Conservation (phyloP, 2,797 vertebrate species). For the Moxostoma hubbsi region DNA sequence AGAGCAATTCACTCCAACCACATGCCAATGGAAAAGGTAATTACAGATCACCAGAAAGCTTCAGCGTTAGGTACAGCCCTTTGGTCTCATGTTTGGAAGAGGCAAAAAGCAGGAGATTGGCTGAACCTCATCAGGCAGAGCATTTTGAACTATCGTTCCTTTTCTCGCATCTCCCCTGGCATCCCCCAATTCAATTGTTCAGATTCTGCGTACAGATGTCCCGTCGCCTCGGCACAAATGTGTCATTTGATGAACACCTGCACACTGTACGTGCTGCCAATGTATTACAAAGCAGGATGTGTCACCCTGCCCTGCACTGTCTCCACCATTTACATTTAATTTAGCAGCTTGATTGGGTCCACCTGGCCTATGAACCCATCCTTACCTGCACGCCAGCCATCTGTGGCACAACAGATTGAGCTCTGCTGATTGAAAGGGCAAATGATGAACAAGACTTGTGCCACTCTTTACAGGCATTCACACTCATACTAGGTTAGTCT, state of each 20-base stretch:
- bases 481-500: not conserved
- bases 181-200: constrained; percentile 57
- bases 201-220: constrained; percentile 63
- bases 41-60: constrained; percentile 62
- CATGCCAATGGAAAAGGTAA: constrained; percentile 61
- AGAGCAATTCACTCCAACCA: constrained; percentile 60
- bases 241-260: constrained; percentile 67
- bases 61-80: constrained; percentile 51
- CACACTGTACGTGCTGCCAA: constrained; percentile 53
- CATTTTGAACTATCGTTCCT: constrained; percentile 41
- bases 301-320: constrained; percentile 56
- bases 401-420: constrained; percentile 62
- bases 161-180: constrained; percentile 41
- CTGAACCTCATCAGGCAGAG: constrained; percentile 22
- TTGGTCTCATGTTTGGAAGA: constrained; percentile 49
- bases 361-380: constrained; percentile 67
- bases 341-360: constrained; percentile 73
- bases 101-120: constrained; percentile 10
- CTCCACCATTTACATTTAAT: constrained; percentile 73
- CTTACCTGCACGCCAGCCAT: constrained; percentile 65
- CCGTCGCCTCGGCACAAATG: constrained; percentile 49
- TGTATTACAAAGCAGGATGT: constrained; percentile 62
- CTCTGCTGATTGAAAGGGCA: constrained; percentile 59
- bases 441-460: constrained; percentile 56
- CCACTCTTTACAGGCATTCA: not conserved